A percentile compares a stretch with the other conserved stretches of the same genome.
phyloP scores from a whole-genome alignment of 2,113 vertebrate species.

The Nothocercus julius region DNA sequence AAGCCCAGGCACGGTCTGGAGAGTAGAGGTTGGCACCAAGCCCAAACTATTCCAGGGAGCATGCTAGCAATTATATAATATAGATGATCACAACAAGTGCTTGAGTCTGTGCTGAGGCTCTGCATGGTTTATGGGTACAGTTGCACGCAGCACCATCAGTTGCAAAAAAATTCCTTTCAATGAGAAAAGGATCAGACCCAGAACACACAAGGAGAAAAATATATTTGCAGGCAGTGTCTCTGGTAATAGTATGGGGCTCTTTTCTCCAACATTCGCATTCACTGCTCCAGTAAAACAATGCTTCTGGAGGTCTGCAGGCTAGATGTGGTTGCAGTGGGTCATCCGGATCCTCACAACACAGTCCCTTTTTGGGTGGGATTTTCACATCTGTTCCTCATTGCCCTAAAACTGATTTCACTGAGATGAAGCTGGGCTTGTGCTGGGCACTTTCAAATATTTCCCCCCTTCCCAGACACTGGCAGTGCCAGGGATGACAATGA shows the following conservation, averaged over 20 bases:
- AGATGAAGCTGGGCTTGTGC: not conserved
- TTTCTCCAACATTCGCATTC: not conserved
- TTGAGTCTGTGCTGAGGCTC: not conserved
- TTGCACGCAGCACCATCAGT: not conserved
- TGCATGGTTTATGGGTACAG: not conserved
- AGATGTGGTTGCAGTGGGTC: not conserved
- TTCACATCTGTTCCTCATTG: conserved; percentile 8
- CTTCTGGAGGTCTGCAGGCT: not conserved
- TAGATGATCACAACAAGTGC: not conserved
- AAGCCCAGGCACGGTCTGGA: not conserved
- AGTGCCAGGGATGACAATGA: not conserved
- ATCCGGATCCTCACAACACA: not conserved
- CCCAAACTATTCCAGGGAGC: accelerated
- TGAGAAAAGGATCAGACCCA: not conserved
- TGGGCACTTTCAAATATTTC: not conserved
- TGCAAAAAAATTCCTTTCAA: not conserved
- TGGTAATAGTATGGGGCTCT: not conserved
- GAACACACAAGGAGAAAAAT: conserved; percentile 34
- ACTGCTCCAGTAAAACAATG: not conserved
- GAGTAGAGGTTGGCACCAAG: not conserved
- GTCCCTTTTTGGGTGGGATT: conserved; percentile 3
- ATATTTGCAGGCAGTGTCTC: not conserved
- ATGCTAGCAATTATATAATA: not conserved
- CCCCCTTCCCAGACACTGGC: not conserved
- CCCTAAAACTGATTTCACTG: not conserved